A percentile compares a stretch with the other conserved stretches of the same genome.
Evolutionary conservation across 2,113 vertebrate species (phyloP).

Genomic region (Equus quagga): DNA sequence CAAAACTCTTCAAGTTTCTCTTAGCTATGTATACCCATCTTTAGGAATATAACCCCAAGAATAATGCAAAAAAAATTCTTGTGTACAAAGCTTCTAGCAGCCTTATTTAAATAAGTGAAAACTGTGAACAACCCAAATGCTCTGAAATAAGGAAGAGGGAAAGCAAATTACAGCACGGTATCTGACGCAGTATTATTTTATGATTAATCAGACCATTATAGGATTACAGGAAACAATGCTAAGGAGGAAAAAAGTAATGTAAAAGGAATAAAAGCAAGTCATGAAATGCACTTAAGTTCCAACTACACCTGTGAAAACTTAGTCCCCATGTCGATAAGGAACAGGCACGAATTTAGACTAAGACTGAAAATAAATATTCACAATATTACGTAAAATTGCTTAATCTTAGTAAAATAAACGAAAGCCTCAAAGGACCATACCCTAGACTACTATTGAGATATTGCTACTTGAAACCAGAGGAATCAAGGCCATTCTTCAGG

Average conservation of each 20-base stretch:
- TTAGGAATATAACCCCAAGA: background rate
- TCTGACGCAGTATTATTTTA: background rate
- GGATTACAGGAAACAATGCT: background rate
- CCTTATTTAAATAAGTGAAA: background rate
- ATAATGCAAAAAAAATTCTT: background rate
- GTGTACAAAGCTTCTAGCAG: background rate
- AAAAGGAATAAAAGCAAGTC: background rate
- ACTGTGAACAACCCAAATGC: background rate
- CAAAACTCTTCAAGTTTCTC: background rate
- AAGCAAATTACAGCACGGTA: background rate
- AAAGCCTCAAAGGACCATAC: background rate
- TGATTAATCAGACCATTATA: background rate
- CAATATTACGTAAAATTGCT: background rate
- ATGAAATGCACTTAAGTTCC: background rate
- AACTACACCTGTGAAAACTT: slow-evolving; percentile 1
- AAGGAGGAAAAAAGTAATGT: background rate
- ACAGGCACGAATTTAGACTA: background rate
- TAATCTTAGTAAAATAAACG: background rate
- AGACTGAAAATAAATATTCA: background rate
- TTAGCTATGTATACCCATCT: background rate
- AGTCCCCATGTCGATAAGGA: background rate
- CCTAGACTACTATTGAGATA: background rate
- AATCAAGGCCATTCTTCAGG: background rate
- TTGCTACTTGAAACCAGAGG: background rate
- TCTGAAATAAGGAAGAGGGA: background rate